These are phyloP conservation scores for Uloborus plumipes DNA, from an alignment of 2,888 invertebrate species.

Conservation along the genomic window DNA sequence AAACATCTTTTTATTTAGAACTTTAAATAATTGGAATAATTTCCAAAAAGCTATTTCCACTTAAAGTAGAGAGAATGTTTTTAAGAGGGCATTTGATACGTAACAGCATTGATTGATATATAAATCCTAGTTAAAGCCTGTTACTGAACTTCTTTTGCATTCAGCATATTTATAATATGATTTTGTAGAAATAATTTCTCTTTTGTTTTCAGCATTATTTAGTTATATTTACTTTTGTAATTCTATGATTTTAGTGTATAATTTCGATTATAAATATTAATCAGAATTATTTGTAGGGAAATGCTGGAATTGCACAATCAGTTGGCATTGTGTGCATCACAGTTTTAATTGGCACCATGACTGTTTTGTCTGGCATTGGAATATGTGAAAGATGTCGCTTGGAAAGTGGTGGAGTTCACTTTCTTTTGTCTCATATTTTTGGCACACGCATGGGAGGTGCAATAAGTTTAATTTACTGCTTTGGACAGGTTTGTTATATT, in stretches of 20 bases:
- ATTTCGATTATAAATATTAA: background rate
- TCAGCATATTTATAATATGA: no score
- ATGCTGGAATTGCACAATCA: conserved; percentile 74
- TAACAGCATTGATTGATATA: no score
- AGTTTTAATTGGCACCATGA: conserved; percentile 90
- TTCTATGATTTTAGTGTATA: background rate
- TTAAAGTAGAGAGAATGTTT: no score
- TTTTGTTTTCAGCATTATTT: no score
- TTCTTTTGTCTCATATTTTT: conserved; percentile 91
- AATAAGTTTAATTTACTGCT: conserved; percentile 92
- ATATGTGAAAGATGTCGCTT: conserved; percentile 95
- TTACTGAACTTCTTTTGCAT: no score
- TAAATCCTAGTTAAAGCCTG: no score
- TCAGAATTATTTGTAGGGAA: conserved; percentile 70
- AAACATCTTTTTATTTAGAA: no score
- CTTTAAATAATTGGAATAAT: no score
- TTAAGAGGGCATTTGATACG: no score
- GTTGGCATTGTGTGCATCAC: conserved; percentile 73
- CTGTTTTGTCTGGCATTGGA: conserved; percentile 94
- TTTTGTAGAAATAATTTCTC: no score
- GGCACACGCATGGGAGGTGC: conserved; percentile 95
- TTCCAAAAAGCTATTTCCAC: no score
- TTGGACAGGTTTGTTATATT: conserved; percentile 83
- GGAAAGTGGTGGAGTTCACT: conserved; percentile 98
- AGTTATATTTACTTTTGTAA: background rate